These are phyloP conservation scores for Coptodon bakossiorum DNA, from an alignment of 2,113 vertebrate species.

Conservation along the genomic window DNA sequence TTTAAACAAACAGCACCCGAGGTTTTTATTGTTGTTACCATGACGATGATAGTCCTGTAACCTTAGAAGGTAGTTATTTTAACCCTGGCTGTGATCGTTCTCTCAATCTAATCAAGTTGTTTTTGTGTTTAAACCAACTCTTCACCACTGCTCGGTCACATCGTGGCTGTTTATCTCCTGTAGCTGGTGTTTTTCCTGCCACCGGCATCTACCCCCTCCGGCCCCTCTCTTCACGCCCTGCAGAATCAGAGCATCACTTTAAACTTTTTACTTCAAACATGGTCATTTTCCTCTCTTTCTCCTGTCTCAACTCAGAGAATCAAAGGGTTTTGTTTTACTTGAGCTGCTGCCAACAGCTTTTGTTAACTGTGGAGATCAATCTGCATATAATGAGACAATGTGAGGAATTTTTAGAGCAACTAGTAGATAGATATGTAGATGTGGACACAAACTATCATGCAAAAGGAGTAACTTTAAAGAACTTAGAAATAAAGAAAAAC, in stretches of 20 bases:
- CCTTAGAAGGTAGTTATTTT: not conserved
- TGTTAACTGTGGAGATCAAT: not conserved
- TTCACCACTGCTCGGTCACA: fast-evolving
- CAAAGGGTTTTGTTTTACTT: not conserved
- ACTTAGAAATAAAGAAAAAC: not conserved
- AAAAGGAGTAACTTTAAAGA: not conserved
- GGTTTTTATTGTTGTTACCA: not conserved
- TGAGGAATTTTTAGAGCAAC: not conserved
- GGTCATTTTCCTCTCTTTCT: not conserved
- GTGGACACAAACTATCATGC: not conserved
- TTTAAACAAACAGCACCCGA: not conserved
- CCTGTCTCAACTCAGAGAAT: not conserved
- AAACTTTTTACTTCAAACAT: not conserved
- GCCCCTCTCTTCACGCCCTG: not conserved
- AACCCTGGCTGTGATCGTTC: fast-evolving
- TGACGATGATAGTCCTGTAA: not conserved
- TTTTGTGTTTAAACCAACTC: not conserved
- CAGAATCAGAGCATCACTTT: not conserved
- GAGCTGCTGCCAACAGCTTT: not conserved
- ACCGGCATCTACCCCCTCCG: not conserved
- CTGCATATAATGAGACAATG: not conserved
- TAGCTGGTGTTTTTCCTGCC: not conserved
- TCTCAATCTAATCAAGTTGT: not conserved
- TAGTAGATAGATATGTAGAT: not conserved
- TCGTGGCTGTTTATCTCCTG: not conserved